phyloP scores from a whole-genome alignment of 2,888 invertebrate genomes.

The Tinea trinotella region DNA sequence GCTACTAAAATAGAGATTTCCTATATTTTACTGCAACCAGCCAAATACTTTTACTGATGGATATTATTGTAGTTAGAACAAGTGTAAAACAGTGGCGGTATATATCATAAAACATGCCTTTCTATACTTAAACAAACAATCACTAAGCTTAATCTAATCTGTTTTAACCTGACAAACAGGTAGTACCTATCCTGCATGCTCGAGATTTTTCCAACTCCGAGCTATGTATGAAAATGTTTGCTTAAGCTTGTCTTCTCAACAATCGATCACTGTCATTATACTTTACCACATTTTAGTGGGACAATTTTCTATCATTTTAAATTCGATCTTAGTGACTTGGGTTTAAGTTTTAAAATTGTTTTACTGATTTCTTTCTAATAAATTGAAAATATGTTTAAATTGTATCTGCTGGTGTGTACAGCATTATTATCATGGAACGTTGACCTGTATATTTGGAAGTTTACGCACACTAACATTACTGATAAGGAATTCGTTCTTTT shows the following conservation, averaged over 20 bases:
- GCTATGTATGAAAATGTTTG: conserved; percentile 47
- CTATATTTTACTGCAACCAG: too few species aligned
- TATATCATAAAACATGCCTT: background rate
- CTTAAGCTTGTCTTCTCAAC: conserved; percentile 51
- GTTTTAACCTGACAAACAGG: conserved; percentile 46
- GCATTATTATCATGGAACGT: conserved; percentile 54
- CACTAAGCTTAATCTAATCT: conserved; percentile 29
- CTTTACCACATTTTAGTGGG: conserved; percentile 7
- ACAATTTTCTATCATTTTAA: background rate
- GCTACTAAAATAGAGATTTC: too few species aligned
- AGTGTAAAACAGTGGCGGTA: too few species aligned
- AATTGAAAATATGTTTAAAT: conserved; percentile 2
- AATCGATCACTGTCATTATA: conserved; percentile 63
- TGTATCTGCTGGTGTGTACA: conserved; percentile 31
- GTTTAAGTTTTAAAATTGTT: background rate
- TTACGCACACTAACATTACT: conserved; percentile 40
- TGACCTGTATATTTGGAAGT: conserved; percentile 53
- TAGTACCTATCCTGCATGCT: conserved; percentile 32
- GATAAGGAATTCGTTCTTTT: conserved; percentile 13
- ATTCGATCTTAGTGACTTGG: background rate
- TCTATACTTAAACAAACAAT: background rate
- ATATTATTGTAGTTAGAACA: too few species aligned
- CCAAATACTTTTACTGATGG: too few species aligned
- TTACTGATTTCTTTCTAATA: background rate
- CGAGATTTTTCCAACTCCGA: conserved; percentile 46